Evolutionary conservation across 2,797 vertebrate species (phyloP), one percentile per base, ranked within the genome.

Genomic region (Gadopsis bispinosus): DNA sequence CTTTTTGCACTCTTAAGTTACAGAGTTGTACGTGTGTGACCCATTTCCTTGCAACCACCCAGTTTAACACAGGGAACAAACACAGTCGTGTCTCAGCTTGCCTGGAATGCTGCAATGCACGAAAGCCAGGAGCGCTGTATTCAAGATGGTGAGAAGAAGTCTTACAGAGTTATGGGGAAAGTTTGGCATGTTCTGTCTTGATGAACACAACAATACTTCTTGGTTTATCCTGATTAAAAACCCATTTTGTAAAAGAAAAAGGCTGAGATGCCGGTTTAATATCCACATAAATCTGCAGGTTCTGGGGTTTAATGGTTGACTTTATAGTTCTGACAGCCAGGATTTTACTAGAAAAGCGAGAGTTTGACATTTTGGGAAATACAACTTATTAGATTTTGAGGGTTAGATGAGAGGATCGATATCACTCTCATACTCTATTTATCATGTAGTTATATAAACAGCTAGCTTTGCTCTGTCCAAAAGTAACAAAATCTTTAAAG

Each of bases 61-160:
- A 75, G 79, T 92, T 89, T 77, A 84, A 88, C 51, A 75, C 78
- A 31, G 53, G 35, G 61, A 55, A 75, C 58, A 63, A 75, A 71
- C 69, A 56, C 26, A 0, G 62, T 80, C 92, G 5, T 88, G 93
- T 91, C 82, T 59, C 74, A 77, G 79, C 93, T 82, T 76, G 93
- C 72, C 90, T 86, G 93, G 93, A 93, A 94, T 94, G 92, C 79
- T 77, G 88, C 71, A 10, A 66, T 71, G 80, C 90, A 83, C 33
- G 48, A 39, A 58, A 79, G 83, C 51, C 51, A 80, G 55, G 55
- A 77, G 47, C 62, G 71, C 54, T 58, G 33, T 5, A 45, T 29
- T 76, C 41, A 75, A 72, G 53, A 61, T 17, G 58, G 69, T 75
- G 73, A 81, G 69, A 84, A 35, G 58, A 75, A 76, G 56, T 63